Conservation (phyloP, 2,797 vertebrate species). For the Fringilla coelebs region DNA sequence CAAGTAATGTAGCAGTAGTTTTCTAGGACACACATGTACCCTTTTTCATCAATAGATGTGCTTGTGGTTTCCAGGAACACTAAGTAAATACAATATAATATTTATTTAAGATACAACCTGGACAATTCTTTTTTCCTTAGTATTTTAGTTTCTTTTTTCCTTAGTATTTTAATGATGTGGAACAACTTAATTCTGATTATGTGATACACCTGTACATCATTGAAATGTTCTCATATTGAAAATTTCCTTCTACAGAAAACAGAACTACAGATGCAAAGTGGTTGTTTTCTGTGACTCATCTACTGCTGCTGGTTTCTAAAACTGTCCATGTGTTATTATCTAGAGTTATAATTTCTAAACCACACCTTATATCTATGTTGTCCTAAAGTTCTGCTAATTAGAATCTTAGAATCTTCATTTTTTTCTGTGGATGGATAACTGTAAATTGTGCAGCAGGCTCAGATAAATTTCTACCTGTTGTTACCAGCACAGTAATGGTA, state of each 20-base stretch:
- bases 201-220: neutral
- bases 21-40: neutral
- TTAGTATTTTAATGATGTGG: neutral
- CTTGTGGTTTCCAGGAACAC: neutral
- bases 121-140: neutral
- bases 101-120: neutral
- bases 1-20: neutral
- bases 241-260: neutral
- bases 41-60: neutral
- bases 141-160: neutral
- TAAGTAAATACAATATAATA: neutral
- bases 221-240: neutral
- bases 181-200: neutral
- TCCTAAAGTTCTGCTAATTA: neutral
- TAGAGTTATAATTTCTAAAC: neutral
- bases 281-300: neutral
- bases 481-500: neutral
- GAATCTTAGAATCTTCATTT: neutral
- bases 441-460: neutral
- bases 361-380: neutral
- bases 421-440: neutral
- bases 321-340: neutral
- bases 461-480: neutral
- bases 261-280: neutral
- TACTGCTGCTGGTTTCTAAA: neutral